phyloP scores from a whole-genome alignment of 2,797 vertebrate genomes.

The Coendou prehensilis region DNA sequence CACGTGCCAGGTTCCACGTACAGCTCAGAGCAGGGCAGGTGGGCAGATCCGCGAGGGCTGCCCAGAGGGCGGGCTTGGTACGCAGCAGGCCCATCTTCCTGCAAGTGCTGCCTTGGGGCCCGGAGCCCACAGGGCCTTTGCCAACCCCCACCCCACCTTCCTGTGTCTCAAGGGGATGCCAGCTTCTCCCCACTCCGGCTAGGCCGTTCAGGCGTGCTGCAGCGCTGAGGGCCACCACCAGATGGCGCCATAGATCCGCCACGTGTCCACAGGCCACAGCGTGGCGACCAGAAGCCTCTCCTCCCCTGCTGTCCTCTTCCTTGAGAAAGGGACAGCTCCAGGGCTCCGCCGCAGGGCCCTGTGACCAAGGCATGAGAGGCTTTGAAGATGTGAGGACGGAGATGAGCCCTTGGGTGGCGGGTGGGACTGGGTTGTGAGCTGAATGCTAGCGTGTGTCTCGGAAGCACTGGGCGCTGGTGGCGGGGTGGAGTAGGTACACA shows the following conservation, averaged over 20 bases:
- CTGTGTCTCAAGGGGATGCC: background rate
- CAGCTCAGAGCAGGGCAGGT: background rate
- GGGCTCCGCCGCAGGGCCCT: background rate
- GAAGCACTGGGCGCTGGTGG: background rate
- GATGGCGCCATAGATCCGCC: background rate
- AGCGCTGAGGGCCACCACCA: background rate
- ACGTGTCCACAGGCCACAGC: rapidly evolving
- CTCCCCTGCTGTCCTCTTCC: too few species aligned
- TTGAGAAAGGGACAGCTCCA: background rate
- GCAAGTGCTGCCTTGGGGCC: background rate
- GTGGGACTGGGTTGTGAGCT: background rate
- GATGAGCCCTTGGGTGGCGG: background rate
- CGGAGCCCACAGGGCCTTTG: background rate
- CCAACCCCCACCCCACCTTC: background rate
- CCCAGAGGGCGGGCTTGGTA: too few species aligned
- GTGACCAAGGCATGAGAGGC: background rate
- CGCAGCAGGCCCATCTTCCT: background rate
- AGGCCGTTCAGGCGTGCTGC: background rate
- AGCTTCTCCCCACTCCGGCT: too few species aligned
- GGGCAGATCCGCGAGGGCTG: background rate
- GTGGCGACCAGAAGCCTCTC: too few species aligned
- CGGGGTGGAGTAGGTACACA: too few species aligned
- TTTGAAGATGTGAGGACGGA: background rate
- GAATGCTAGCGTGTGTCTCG: background rate
- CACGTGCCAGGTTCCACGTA: background rate